Conservation (phyloP, 2,888 invertebrate species). For the Eudemis profundana region DNA sequence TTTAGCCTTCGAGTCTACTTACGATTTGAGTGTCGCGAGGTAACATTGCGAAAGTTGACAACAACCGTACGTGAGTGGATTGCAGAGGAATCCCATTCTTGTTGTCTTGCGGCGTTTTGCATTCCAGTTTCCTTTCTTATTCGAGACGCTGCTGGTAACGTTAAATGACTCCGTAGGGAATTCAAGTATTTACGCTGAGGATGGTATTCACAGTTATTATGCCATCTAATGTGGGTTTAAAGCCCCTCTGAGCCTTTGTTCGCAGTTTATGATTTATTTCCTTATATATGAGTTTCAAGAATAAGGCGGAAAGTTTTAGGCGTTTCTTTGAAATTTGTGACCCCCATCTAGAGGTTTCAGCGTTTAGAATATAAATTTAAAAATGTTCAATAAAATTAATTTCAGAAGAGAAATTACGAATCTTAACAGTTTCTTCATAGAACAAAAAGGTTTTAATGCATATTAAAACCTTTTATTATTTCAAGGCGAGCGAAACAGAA, state of each 20-base stretch:
- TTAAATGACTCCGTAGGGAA: conserved; percentile 51
- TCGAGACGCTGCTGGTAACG: conserved; percentile 52
- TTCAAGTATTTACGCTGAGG: conserved; percentile 43
- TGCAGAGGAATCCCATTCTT: conserved; percentile 71
- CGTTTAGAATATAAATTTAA: neutral
- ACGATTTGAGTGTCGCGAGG: conserved; percentile 76
- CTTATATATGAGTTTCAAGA: conserved; percentile 18
- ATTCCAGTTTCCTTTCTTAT: conserved; percentile 69
- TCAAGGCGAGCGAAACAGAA: neutral
- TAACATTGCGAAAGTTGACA: conserved; percentile 83
- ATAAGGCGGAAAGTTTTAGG: conserved; percentile 13
- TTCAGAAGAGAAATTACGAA: neutral
- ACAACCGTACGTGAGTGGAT: conserved; percentile 74
- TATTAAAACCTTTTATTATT: too few species aligned
- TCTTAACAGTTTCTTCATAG: neutral
- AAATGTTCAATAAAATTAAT: too few species aligned
- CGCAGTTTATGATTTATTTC: conserved; percentile 37
- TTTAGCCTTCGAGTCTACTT: conserved; percentile 78
- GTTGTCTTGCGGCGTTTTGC: conserved; percentile 64
- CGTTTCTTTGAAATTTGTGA: conserved; percentile 20
- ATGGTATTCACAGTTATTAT: conserved; percentile 41
- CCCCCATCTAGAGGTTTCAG: neutral
- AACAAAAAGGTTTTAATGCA: too few species aligned
- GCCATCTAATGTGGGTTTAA: conserved; percentile 32
- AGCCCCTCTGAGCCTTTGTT: conserved; percentile 36